Evolutionary conservation across 2,888 invertebrate genomes (phyloP), one percentile per base, ranked within the genome.

Genomic region (Emmelina monodactyla): DNA sequence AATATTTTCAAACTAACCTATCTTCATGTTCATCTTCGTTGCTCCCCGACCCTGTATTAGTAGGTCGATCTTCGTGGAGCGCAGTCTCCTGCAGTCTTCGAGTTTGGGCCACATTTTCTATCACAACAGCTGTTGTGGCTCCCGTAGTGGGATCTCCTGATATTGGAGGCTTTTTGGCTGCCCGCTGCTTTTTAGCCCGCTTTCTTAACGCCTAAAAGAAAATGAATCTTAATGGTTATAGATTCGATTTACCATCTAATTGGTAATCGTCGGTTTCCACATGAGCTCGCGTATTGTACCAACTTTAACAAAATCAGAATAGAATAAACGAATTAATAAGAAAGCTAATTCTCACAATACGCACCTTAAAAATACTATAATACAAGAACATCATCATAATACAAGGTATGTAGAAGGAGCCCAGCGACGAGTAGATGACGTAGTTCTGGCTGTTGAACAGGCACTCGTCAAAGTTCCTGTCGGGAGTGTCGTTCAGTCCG

Each of bases 331-430:
- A 13, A 12, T 12, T 31, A 34, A 12, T n/a, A 15, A 16, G 7
- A 34, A 32, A 35, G 13, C 12, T 31, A 16, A n/a, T n/a, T n/a
- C n/a, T 19, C 19, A 5, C 19, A 19, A 16, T 30, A 64, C 85
- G 83, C 50, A 96, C 96, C 87, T 92, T 91, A 83, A 99, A 98
- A 75, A 99, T 98, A 75, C 88, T 92, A 83, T 92, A 96, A 75
- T 98, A 98, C 41, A 98, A 87, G 69, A 94, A 93, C 71, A 98
- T 92, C 96, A 99, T 98, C 54, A 97, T 93, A 61, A 97, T 88
- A 67, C 97, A 94, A 16, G 99, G 99, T 58, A 99, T 96, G 79
- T 97, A 99, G 85, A 99, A 99, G 50, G 97, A 97, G 43, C 94
- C 94, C 49, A 99, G 84, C 38, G 98, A 98, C 5, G 97, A 98